Conservation (phyloP, 2,888 invertebrate genomes). For the Eristalinus sepulchralis region DNA sequence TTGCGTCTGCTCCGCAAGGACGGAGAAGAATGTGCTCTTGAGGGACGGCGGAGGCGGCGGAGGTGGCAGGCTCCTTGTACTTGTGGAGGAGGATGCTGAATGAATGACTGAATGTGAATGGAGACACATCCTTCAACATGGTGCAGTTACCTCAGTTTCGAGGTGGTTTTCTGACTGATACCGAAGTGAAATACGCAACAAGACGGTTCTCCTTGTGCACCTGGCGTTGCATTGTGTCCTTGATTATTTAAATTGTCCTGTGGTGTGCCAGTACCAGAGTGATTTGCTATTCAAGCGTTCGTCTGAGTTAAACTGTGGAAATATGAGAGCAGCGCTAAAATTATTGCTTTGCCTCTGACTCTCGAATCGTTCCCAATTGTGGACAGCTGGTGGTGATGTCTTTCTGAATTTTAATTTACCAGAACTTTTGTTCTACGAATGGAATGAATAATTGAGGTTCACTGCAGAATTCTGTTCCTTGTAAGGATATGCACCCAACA, state of each 20-base stretch:
- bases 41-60: constrained; percentile 7
- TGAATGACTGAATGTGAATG: constrained; percentile 65
- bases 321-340: background rate
- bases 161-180: background rate
- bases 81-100: constrained; percentile 44
- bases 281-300: constrained; percentile 39
- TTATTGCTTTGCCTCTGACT: background rate
- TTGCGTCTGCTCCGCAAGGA: background rate
- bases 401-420: too few species aligned
- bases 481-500: too few species aligned
- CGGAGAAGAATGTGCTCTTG: constrained; percentile 5
- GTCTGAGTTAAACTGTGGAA: constrained; percentile 21
- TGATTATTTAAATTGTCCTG: constrained; percentile 59
- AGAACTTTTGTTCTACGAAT: too few species aligned
- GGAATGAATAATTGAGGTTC: too few species aligned
- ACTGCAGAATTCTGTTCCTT: too few species aligned
- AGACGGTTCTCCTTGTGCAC: constrained; percentile 16
- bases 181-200: background rate
- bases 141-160: constrained; percentile 42
- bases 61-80: constrained; percentile 49
- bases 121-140: constrained; percentile 57
- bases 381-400: background rate
- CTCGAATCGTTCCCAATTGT: background rate
- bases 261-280: constrained; percentile 15
- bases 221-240: constrained; percentile 43